Percentiles rank a stretch among this genome's conserved stretches.
These are phyloP conservation scores for Leguminivora glycinivorella DNA, from an alignment of 1,140 invertebrate genomes.

Conservation along the genomic window DNA sequence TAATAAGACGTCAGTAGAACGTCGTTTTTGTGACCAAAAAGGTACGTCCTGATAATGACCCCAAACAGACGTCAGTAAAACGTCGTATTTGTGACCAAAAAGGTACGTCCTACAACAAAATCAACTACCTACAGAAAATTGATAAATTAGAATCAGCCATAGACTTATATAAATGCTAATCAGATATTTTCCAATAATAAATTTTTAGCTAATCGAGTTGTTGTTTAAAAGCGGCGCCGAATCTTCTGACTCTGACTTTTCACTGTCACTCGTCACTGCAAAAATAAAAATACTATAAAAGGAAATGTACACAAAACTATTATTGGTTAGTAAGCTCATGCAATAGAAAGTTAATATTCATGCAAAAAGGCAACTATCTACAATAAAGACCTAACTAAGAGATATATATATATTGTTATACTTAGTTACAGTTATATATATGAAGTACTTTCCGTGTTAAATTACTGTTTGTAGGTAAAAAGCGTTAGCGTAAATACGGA, in stretches of 20 bases:
- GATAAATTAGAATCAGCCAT: too few relatives aligned
- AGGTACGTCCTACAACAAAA: too few relatives aligned
- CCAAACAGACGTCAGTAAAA: too few relatives aligned
- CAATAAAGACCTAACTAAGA: neutral
- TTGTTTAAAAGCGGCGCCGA: conserved; percentile 58
- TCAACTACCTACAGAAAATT: too few relatives aligned
- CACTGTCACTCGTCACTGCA: conserved; percentile 65
- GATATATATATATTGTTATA: too few relatives aligned
- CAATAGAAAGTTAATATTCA: neutral
- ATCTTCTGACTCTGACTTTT: conserved; percentile 61
- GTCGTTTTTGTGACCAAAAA: too few relatives aligned
- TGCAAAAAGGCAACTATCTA: neutral
- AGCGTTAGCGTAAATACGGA: neutral
- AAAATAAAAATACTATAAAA: conserved; percentile 44
- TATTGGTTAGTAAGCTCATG: conserved; percentile 3
- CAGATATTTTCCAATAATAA: neutral
- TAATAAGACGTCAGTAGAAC: too few relatives aligned
- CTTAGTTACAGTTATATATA: neutral
- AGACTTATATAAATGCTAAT: neutral
- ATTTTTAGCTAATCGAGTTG: conserved; percentile 52
- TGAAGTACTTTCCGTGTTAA: neutral
- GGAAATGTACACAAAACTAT: neutral
- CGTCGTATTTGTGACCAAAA: too few relatives aligned
- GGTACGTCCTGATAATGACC: too few relatives aligned
- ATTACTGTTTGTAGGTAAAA: neutral